Percentiles rank a stretch among this genome's conserved stretches.
phyloP scores from a whole-genome alignment of 92 coral and sea anemone species.

The Epizoanthus illoricatus region DNA sequence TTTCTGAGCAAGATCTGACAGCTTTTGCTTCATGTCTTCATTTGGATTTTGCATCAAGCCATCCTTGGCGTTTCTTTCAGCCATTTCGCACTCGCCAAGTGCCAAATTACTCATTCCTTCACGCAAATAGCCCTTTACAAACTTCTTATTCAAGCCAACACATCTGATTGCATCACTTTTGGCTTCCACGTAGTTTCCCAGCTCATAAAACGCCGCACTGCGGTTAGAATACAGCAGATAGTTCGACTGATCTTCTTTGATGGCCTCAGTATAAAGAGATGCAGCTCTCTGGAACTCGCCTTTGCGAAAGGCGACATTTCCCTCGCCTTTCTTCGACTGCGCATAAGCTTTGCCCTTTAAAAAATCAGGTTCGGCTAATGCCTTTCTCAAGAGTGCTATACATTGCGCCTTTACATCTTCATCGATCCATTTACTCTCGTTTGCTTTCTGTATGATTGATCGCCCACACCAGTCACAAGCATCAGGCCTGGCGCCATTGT shows the following conservation, averaged over 20 bases:
- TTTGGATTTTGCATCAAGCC: slow-evolving; percentile 14
- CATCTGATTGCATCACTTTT: slow-evolving; percentile 27
- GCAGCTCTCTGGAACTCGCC: slow-evolving; percentile 4
- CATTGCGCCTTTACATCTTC: slow-evolving; percentile 10
- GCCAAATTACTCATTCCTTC: slow-evolving; percentile 3
- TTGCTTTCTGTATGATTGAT: too few species aligned
- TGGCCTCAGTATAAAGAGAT: slow-evolving; percentile 17
- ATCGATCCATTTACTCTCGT: too few species aligned
- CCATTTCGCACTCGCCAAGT: slow-evolving; percentile 14
- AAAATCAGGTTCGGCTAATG: not conserved
- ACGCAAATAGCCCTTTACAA: slow-evolving; percentile 15
- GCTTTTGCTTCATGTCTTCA: slow-evolving; percentile 12
- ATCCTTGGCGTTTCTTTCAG: not conserved
- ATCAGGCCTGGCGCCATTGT: too few species aligned
- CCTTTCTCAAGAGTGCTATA: not conserved
- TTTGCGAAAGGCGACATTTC: slow-evolving; percentile 27
- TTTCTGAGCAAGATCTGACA: not conserved
- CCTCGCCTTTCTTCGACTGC: slow-evolving; percentile 13
- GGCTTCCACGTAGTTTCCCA: slow-evolving; percentile 7
- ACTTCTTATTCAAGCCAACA: slow-evolving; percentile 3
- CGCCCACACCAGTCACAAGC: too few species aligned
- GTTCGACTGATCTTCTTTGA: slow-evolving; percentile 7
- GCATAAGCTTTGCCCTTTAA: not conserved
- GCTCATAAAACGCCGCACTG: slow-evolving; percentile 20
- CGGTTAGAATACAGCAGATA: slow-evolving; percentile 20